Evolutionary conservation across 2,113 vertebrate genomes (phyloP).

Genomic region (Vicugna pacos): DNA sequence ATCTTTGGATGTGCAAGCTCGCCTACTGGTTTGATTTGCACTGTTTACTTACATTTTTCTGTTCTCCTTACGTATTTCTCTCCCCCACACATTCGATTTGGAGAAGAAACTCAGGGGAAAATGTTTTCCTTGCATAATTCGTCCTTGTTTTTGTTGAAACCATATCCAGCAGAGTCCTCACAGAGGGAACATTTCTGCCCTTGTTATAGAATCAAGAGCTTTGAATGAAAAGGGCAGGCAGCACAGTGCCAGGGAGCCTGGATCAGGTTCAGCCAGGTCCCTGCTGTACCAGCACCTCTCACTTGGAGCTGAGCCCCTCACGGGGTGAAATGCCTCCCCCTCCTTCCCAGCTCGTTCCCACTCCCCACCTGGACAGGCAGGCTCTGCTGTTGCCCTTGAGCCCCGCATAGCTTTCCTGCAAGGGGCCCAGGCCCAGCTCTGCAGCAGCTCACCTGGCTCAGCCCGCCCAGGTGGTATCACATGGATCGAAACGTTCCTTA

Average conservation of each 20-base stretch:
- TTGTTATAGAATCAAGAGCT: not conserved
- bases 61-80: conserved; percentile 57
- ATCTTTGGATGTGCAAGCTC: not conserved
- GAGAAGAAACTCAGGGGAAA: conserved; percentile 59
- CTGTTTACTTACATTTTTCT: conserved; percentile 64
- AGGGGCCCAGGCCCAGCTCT: not conserved
- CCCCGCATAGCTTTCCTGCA: not conserved
- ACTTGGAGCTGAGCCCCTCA: not conserved
- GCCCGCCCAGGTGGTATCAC: not conserved
- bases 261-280: not conserved
- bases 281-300: not conserved
- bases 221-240: not conserved
- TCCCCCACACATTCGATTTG: conserved; percentile 35
- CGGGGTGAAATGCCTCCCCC: not conserved
- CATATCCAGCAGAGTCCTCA: not conserved
- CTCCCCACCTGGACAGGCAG: not conserved
- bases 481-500: not conserved
- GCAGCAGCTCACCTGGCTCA: not conserved
- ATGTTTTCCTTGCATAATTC: conserved; percentile 62
- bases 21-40: conserved; percentile 45
- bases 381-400: not conserved
- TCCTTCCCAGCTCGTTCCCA: not conserved
- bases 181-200: conserved; percentile 7
- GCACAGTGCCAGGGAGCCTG: rapidly evolving
- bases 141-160: conserved; percentile 38